Evolutionary conservation across 2,888 invertebrate species (phyloP).

Genomic region (Ophion slaviceki): DNA sequence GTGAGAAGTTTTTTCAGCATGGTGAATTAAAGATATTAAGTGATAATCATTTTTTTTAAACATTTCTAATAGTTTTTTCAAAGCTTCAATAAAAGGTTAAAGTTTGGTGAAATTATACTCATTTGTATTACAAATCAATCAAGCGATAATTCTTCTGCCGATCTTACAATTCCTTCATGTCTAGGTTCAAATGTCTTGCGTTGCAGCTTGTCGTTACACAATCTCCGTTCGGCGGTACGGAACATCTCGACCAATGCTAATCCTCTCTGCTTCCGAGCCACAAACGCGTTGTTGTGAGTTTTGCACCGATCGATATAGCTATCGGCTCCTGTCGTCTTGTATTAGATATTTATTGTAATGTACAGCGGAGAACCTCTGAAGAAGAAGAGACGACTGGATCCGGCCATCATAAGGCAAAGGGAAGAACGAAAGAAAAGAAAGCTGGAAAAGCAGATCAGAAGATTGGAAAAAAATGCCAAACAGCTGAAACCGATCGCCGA

Average conservation of each 20-base stretch:
- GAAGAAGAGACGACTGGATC: slow-evolving; percentile 94
- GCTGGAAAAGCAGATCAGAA: slow-evolving; percentile 93
- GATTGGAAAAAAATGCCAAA: slow-evolving; percentile 91
- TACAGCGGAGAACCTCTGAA: slow-evolving; percentile 94
- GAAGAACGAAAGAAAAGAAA: slow-evolving; percentile 93
- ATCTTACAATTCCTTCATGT: neutral
- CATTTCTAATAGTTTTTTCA: too few species aligned
- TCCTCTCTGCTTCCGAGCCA: slow-evolving; percentile 80
- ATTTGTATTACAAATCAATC: neutral
- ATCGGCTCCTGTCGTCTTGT: neutral
- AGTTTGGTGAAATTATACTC: too few species aligned
- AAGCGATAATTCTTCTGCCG: too few species aligned
- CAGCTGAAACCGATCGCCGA: slow-evolving; percentile 97
- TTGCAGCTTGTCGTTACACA: slow-evolving; percentile 70
- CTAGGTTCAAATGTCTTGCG: neutral
- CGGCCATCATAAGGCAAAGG: slow-evolving; percentile 90
- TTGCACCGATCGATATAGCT: neutral
- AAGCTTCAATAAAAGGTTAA: too few species aligned
- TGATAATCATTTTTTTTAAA: too few species aligned
- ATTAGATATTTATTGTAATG: slow-evolving; percentile 59
- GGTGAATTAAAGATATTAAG: neutral
- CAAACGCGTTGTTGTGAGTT: slow-evolving; percentile 81
- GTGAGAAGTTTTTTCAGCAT: neutral
- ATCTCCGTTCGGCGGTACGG: slow-evolving; percentile 68
- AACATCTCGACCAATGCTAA: slow-evolving; percentile 76